Percentiles rank a stretch among this genome's conserved stretches.
Evolutionary conservation across 2,113 vertebrate genomes (phyloP).

Genomic region (Eurystomus gularis): DNA sequence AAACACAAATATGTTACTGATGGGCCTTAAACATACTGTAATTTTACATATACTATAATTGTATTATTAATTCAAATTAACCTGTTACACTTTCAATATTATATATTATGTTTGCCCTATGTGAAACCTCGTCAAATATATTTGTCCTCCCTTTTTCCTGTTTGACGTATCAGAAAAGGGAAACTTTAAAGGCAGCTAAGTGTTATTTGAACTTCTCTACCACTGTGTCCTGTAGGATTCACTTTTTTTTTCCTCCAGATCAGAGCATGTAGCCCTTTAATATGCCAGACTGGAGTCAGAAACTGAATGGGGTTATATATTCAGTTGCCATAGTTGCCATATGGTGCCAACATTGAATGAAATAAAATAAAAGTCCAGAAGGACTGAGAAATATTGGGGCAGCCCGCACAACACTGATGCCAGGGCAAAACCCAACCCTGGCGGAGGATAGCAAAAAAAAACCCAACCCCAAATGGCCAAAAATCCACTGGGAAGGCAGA

Average conservation of each 20-base stretch:
- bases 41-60: background rate
- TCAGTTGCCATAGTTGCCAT: slow-evolving; percentile 72
- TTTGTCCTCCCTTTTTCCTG: background rate
- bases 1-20: background rate
- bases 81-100: background rate
- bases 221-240: background rate
- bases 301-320: slow-evolving; percentile 65
- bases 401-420: background rate
- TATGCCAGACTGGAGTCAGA: slow-evolving; percentile 6
- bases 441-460: background rate
- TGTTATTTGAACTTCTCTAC: background rate
- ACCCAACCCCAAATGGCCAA: background rate
- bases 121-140: background rate
- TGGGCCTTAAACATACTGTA: background rate
- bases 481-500: background rate
- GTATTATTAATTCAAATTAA: background rate
- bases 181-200: background rate
- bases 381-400: slow-evolving; percentile 23
- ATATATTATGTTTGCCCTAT: background rate
- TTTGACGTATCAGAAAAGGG: background rate
- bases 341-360: slow-evolving; percentile 63
- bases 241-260: background rate
- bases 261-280: slow-evolving; percentile 16
- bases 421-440: background rate
- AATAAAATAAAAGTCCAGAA: slow-evolving; percentile 58